Conservation (phyloP, 2,113 vertebrate species). For the Choloepus hoffmanni region DNA sequence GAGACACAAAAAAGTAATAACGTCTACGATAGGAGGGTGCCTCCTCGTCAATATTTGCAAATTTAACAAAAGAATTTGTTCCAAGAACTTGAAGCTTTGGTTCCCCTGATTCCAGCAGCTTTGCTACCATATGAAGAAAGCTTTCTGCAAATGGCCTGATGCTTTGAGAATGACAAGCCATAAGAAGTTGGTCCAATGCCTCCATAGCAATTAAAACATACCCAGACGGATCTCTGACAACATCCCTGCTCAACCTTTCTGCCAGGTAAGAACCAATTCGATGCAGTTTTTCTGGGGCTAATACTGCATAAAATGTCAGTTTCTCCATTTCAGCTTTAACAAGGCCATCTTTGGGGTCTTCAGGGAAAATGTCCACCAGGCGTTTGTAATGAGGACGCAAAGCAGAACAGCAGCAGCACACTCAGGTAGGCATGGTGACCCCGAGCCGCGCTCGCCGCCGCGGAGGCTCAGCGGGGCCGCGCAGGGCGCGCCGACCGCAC, state of each 20-base stretch:
- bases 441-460: constrained; percentile 57
- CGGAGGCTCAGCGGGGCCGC: constrained; percentile 60
- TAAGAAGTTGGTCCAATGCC: constrained; percentile 97
- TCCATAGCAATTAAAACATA: constrained; percentile 99
- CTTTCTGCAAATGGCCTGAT: constrained; percentile 99
- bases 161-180: constrained; percentile 99
- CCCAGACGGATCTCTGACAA: constrained; percentile 96
- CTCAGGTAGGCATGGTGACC: constrained; percentile 85
- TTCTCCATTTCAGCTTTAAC: constrained; percentile 99
- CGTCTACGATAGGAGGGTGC: constrained; percentile 98
- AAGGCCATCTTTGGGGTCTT: constrained; percentile 98
- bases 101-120: constrained; percentile 96
- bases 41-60: constrained; percentile 99
- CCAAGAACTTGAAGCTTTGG: constrained; percentile 98
- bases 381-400: constrained; percentile 97
- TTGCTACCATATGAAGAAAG: constrained; percentile 99
- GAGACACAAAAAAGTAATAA: constrained; percentile 98
- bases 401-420: constrained; percentile 97
- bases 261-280: constrained; percentile 96
- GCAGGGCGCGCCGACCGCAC: not conserved
- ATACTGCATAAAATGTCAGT: constrained; percentile 97
- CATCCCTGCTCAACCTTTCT: constrained; percentile 96
- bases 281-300: constrained; percentile 98
- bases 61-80: constrained; percentile 99
- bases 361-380: constrained; percentile 98